Evolutionary conservation across 2,113 vertebrate genomes (phyloP).

Genomic region (Nipponia nippon): DNA sequence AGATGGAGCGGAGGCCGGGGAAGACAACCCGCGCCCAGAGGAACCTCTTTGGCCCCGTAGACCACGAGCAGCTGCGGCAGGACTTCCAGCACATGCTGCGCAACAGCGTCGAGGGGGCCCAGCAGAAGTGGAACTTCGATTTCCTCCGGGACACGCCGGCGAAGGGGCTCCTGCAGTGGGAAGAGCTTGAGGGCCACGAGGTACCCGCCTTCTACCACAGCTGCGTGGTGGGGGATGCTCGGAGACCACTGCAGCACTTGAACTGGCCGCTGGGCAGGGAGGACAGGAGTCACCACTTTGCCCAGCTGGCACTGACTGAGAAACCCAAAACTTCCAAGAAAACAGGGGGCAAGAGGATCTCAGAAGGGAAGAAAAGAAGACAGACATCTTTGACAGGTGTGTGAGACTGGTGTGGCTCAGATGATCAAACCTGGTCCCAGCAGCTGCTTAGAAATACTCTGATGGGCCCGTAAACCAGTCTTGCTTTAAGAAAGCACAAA

Average conservation of each 20-base stretch:
- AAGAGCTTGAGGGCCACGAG: constrained; percentile 65
- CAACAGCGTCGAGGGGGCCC: constrained; percentile 62
- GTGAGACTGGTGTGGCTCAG: not conserved
- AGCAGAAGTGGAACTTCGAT: constrained; percentile 78
- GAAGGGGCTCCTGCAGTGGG: constrained; percentile 72
- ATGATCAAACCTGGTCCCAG: not conserved
- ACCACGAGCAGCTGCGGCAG: constrained; percentile 74
- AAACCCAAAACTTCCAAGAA: constrained; percentile 58
- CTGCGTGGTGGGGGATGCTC: constrained; percentile 22
- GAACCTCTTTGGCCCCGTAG: constrained; percentile 77
- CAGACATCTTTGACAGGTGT: constrained; percentile 84
- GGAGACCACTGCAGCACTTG: not conserved
- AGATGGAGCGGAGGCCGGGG: not conserved
- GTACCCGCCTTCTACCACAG: constrained; percentile 77
- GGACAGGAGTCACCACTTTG: not conserved
- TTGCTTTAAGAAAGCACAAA: not conserved
- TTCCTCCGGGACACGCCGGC: constrained; percentile 58
- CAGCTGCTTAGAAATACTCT: not conserved
- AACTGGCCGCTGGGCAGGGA: constrained; percentile 49
- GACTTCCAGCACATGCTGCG: constrained; percentile 74
- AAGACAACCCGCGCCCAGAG: not conserved
- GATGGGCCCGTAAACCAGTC: not conserved
- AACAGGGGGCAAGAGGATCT: not conserved
- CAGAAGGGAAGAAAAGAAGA: constrained; percentile 69
- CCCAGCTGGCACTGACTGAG: not conserved